phyloP scores from a whole-genome alignment of 1,140 invertebrate species.

The Pogonomyrmex californicus region DNA sequence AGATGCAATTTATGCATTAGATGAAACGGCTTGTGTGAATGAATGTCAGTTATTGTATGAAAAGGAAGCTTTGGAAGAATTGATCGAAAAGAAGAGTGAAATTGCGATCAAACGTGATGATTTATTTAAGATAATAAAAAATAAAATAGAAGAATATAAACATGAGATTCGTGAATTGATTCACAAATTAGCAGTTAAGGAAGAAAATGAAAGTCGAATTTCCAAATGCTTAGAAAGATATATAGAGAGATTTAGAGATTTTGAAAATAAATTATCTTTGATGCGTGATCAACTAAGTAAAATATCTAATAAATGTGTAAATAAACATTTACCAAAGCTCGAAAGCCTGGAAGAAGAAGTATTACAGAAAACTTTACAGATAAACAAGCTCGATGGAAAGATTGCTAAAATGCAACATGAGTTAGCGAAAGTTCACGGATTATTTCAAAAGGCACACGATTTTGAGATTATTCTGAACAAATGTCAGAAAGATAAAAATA shows the following conservation, averaged over 20 bases:
- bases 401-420: constrained; percentile 68
- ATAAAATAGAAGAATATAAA: constrained; percentile 67
- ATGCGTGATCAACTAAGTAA: constrained; percentile 70
- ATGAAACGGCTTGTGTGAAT: constrained; percentile 69
- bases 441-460: constrained; percentile 73
- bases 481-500: constrained; percentile 68
- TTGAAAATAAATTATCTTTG: constrained; percentile 73
- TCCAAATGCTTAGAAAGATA: constrained; percentile 73
- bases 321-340: constrained; percentile 75
- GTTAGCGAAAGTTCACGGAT: constrained; percentile 45
- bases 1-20: constrained; percentile 67
- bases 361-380: constrained; percentile 55
- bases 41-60: constrained; percentile 67
- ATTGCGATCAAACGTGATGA: constrained; percentile 60
- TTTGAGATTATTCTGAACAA: constrained; percentile 71
- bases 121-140: constrained; percentile 43
- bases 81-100: constrained; percentile 66
- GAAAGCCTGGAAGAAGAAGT: constrained; percentile 74
- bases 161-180: constrained; percentile 70
- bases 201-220: constrained; percentile 68
- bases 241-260: constrained; percentile 64
- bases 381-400: constrained; percentile 69
- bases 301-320: constrained; percentile 61
- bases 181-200: constrained; percentile 69
- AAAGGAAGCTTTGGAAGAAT: constrained; percentile 68